Evolutionary conservation across 2,888 invertebrate species (phyloP).

Genomic region (Eupithecia abbreviata): DNA sequence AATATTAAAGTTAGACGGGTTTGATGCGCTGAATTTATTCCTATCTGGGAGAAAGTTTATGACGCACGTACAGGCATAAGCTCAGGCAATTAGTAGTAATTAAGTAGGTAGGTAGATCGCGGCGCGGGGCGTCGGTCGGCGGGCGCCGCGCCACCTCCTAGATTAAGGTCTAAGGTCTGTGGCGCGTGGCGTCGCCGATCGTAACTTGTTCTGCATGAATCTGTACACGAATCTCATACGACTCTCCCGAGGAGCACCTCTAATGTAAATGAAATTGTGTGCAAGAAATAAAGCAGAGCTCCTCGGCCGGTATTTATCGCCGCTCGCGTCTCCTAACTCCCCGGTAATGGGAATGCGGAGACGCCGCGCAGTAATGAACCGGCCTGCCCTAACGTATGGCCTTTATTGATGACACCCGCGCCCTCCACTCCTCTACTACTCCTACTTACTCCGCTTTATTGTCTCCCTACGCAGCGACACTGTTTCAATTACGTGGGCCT

Average conservation of each 20-base stretch:
- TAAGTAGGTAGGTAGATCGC: slow-evolving; percentile 72
- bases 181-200: slow-evolving; percentile 70
- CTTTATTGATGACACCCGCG: slow-evolving; percentile 77
- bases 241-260: slow-evolving; percentile 77
- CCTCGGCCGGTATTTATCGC: slow-evolving; percentile 79
- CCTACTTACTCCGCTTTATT: slow-evolving; percentile 62
- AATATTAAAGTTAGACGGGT: slow-evolving; percentile 54
- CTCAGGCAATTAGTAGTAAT: slow-evolving; percentile 80
- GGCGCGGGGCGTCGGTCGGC: slow-evolving; percentile 50
- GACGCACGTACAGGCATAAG: slow-evolving; percentile 73
- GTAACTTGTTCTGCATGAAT: slow-evolving; percentile 81
- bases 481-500: slow-evolving; percentile 72
- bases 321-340: slow-evolving; percentile 78
- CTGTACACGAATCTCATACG: slow-evolving; percentile 77
- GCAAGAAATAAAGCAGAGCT: slow-evolving; percentile 80
- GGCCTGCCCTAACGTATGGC: slow-evolving; percentile 76
- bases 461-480: slow-evolving; percentile 66
- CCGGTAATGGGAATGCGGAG: slow-evolving; percentile 78
- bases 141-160: slow-evolving; percentile 64
- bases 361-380: slow-evolving; percentile 77
- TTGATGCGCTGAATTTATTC: slow-evolving; percentile 67
- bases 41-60: slow-evolving; percentile 69
- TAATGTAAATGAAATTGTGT: slow-evolving; percentile 83
- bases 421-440: slow-evolving; percentile 54
- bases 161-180: slow-evolving; percentile 77